Base-by-base conservation (phyloP, 2,888 invertebrate genomes). In the Polyommatus icarus region DNA sequence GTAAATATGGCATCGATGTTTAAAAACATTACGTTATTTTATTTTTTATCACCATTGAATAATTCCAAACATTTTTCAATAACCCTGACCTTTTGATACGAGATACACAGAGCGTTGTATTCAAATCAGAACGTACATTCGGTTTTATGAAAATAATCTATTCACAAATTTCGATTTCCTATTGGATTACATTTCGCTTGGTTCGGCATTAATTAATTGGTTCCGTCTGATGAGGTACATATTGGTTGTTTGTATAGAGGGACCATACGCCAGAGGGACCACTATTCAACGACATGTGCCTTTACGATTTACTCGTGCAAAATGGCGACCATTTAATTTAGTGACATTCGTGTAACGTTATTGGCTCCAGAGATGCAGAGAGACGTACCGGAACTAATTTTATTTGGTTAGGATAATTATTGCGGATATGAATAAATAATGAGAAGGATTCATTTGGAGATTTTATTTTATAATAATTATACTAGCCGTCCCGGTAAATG, bases 261-360 rank as follows among this genome's bases (percentile, higher is more conserved):
- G 59, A 46, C 46, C 46, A 46, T 5, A n/a, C 15, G 12, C 8
- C 12, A 4, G 61, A 61, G 59, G 59, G 61, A 12, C 61, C 10
- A 10, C 61, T 61, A 24, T 61, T 61, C 61, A 61, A 24, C 12
- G 20, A 24, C 24, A 24, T 24, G 3, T 12, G 20, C 61, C 12
- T 61, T 61, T 61, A 2, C 61, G 24, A 61, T 61, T 61, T 61
- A 61, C 61, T 61, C 61, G 61, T 61, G 61, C 61, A 24, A 61
- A 61, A 20, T 61, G 61, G 20, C 3, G 61, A 61, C 61, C 61
- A 61, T 61, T 24, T 61, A 20, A 61, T 61, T 61, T 10, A 24
- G 61, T 61, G 61, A 61, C 24, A 61, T 61, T 24, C 61, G 10
- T 61, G 61, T 61, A 24, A 10, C 46, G 46, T 46, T 46, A 10